Evolutionary conservation across 2,113 vertebrate genomes (phyloP), one percentile per base, ranked within the genome.

Genomic region (Neodontobutis hainanensis): DNA sequence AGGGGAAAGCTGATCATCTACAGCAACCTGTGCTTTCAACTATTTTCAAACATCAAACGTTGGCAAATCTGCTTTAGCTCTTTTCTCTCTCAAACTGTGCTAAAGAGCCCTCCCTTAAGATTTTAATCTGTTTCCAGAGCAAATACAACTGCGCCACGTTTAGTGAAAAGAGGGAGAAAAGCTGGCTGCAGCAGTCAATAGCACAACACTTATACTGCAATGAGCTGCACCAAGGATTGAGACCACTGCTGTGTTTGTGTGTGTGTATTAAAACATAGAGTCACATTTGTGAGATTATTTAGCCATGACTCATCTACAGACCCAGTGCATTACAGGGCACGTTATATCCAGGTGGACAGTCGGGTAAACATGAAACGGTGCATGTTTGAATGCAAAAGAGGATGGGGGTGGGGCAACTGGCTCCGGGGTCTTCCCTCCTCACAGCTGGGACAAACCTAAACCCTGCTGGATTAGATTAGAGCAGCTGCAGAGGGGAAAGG

Each of bases 401-500:
- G 3, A n/a, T 7, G 5, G 40, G n/a, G 47, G 47, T 51, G 45
- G 11, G 63, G 66, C 6, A 16, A 81, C 66, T 85, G 73, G 67
- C 79, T 84, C 62, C 2, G 2, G 64, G 84, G 78, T 70, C 73
- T 84, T 86, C 77, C 78, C 70, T 76, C n/a, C 65, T 77, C 76
- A 79, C 84, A 83, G 73, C 73, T 78, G 77, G 81, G 80, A 73
- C 55, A 74, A 71, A 85, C 75, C 73, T 45, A 63, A 77, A 61
- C 5, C 5, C 52, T 14, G 40, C 62, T 79, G 86, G 86, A 89
- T 86, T 83, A 85, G 56, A 72, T 61, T 58, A 64, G 62, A 70
- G 57, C 12, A 46, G 65, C 45, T 27, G 44, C 46, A 63, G 52
- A 80, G n/a, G 68, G 36, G 67, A 27, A 42, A 38, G 49, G 45